These are phyloP conservation scores for Ispidina lecontei DNA, from an alignment of 2,797 vertebrate genomes.

Conservation along the genomic window DNA sequence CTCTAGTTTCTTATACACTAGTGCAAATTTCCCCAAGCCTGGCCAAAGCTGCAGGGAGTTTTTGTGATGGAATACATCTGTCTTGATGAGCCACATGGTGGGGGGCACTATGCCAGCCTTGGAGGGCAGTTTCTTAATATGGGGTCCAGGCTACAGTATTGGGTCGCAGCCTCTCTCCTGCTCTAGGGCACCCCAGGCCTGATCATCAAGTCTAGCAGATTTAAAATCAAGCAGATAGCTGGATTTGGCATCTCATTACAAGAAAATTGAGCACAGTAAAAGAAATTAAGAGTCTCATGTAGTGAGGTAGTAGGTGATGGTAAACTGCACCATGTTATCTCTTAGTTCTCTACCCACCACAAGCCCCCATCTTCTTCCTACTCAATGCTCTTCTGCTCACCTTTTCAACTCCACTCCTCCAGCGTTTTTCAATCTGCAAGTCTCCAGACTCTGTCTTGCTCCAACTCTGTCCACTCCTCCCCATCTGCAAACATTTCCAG, in stretches of 20 bases:
- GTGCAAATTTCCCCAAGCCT: neutral
- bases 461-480: neutral
- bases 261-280: neutral
- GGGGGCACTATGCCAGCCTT: neutral
- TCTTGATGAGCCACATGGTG: neutral
- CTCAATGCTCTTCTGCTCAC: neutral
- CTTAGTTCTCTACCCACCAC: neutral
- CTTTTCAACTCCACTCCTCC: neutral
- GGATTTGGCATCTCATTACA: neutral
- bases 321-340: neutral
- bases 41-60: neutral
- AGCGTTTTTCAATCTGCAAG: neutral
- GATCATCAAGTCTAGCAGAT: neutral
- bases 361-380: neutral
- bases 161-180: neutral
- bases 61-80: neutral
- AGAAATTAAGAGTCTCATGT: accelerated
- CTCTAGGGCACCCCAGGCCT: neutral
- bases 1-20: neutral
- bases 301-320: neutral
- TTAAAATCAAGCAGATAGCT: neutral
- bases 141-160: neutral
- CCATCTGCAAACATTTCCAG: neutral
- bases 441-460: neutral
- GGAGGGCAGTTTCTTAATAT: neutral